phyloP scores from a whole-genome alignment of 2,888 invertebrate genomes.

The Drymonia ruficornis region DNA sequence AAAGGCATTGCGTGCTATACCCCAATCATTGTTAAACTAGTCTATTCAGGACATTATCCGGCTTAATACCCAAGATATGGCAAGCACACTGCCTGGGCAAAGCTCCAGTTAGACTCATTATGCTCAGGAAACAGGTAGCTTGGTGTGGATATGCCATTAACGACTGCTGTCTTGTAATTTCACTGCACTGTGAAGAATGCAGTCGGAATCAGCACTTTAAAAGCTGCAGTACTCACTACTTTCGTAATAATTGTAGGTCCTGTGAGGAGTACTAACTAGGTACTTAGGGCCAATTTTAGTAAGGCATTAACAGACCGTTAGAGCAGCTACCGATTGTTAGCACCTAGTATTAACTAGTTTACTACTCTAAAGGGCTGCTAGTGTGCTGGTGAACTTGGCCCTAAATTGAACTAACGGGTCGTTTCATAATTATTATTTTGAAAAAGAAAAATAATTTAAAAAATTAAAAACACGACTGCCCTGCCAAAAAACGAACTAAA shows the following conservation, averaged over 20 bases:
- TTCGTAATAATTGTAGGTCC: slow-evolving; percentile 31
- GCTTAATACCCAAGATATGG: slow-evolving; percentile 1
- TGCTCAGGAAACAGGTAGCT: slow-evolving; percentile 64
- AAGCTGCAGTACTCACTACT: slow-evolving; percentile 20
- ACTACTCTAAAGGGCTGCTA: too few species aligned
- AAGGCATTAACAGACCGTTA: too few species aligned
- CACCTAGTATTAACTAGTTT: too few species aligned
- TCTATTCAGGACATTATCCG: slow-evolving; percentile 1
- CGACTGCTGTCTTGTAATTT: slow-evolving; percentile 27
- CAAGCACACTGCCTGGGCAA: slow-evolving; percentile 42
- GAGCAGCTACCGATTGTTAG: too few species aligned
- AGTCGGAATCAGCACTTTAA: slow-evolving; percentile 16
- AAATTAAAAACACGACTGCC: too few species aligned
- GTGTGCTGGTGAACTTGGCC: too few species aligned
- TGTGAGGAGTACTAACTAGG: slow-evolving; percentile 7
- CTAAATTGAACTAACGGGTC: too few species aligned
- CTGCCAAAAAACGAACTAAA: too few species aligned
- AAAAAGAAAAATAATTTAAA: too few species aligned
- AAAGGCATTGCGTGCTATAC: neutral
- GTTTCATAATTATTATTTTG: too few species aligned
- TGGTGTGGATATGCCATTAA: slow-evolving; percentile 13
- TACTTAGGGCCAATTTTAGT: too few species aligned
- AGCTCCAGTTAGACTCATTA: slow-evolving; percentile 73
- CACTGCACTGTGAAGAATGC: slow-evolving; percentile 26
- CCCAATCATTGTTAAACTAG: neutral